Evolutionary conservation across 1,140 invertebrate species (phyloP), one percentile per base, ranked within the genome.

Genomic region (Atta cephalotes): DNA sequence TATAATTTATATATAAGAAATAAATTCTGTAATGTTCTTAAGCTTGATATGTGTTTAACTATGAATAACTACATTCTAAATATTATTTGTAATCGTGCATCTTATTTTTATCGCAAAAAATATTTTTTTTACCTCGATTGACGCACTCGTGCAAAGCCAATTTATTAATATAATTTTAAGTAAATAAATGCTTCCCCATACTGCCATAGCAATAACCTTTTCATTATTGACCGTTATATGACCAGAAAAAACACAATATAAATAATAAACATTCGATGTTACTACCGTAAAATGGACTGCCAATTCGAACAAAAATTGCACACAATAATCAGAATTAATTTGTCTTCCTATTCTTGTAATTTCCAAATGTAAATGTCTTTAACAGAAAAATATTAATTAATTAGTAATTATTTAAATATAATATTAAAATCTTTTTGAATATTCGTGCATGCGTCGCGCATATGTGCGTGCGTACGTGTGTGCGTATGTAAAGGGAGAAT

Each of bases 281-380:
- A 80, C 63, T 70, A 68, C 9, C 0, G 78, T 35, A 70, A 80
- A 80, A 35, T 80, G 78, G 3, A 70, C 78, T 7, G 45, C 49
- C n/a, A 51, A 0, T 70, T 80, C 78, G n/a, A 80, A 63, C 1
- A 80, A 14, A 53, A 80, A 63, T 68, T 80, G 78, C 7, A 21
- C 0, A 56, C 63, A 68, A 18, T 63, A 80, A 53, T 14, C 31
- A 2, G 4, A 0, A 28, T 80, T 80, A 25, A 70, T 53, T 80
- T 53, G 28, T 35, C 1, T 18, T 53, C 25, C 63, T 39, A 80
- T 56, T 80, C 14, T 68, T 5, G 63, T 80, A 21, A 53, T 18
- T 53, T 80, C 63, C n/a, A 68, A 56, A 16, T 80, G 78, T 35
- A 70, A 53, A 21, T 70, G 78, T 53, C 78, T 80, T 21, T 16